Evolutionary conservation across 1,140 invertebrate species (phyloP), one percentile per base, ranked within the genome.

Genomic region (Drosophila ercepeae): DNA sequence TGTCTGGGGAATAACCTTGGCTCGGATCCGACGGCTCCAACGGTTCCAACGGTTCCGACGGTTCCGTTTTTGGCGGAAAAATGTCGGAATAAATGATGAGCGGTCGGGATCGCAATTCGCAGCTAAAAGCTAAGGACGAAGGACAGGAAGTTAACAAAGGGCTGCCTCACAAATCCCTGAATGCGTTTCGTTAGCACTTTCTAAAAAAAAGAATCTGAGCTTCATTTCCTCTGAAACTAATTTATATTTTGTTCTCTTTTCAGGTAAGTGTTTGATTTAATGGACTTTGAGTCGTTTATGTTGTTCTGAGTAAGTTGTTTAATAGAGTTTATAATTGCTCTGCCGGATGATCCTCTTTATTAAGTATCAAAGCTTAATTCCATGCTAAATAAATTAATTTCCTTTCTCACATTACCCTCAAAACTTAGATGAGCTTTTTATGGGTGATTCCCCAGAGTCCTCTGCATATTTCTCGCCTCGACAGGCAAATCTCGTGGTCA

Each of bases 391-490:
- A 16, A 16, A 39, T 16, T 13, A 39, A 13, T 39, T 39, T 39
- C 14, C 13, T 6, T 29, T 7, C 14, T n/a, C 41, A 36, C 54
- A 27, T 21, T 39, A 14, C 29, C 29, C 8, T 18, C 53, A 39
- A 39, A 64, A 64, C 60, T 64, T 64, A 64, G 60, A 64, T 64
- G 60, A 61, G 60, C 55, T 61, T 63, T 67, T 65, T 67, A 65
- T 67, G 60, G 61, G 39, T 36, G 27, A 53, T 74, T 54, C 65
- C 55, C 58, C 29, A 23, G 39, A 53, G 41, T 44, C 36, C 57
- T 64, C 57, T 60, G 57, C 74, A 78, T 63, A 83, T 68, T 81
- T 79, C 39, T 57, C 53, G 60, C 54, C 70, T 75, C 48, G 41
- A 18, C 59, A 52, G 42, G 55, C 60, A 48, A 59, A 59, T 71